These are phyloP conservation scores for Sipha flava DNA, from an alignment of 1,140 invertebrate genomes.

Conservation along the genomic window DNA sequence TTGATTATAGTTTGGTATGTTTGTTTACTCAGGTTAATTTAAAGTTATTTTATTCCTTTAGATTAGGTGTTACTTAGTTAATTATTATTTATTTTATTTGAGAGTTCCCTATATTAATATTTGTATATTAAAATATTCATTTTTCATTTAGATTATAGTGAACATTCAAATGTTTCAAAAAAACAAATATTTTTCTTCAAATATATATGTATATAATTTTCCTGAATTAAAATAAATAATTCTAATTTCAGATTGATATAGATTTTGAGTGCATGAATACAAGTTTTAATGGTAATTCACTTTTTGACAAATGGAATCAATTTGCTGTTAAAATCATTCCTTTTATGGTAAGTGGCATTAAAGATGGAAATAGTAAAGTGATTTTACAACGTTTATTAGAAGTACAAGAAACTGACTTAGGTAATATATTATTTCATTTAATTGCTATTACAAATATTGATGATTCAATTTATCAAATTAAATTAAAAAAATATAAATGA, in stretches of 20 bases:
- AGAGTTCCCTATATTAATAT: too few species aligned
- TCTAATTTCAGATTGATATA: conserved; percentile 13
- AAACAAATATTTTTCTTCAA: too few species aligned
- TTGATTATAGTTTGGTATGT: neutral
- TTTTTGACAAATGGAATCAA: neutral
- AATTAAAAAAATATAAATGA: neutral
- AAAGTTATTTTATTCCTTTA: too few species aligned
- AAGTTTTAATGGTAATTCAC: neutral
- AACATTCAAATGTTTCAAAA: too few species aligned
- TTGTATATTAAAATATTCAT: too few species aligned
- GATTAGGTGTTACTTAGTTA: too few species aligned
- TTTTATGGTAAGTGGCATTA: neutral
- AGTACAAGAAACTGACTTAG: neutral
- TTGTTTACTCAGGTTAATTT: neutral
- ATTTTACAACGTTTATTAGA: neutral
- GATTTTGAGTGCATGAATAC: neutral
- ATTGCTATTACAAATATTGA: too few species aligned
- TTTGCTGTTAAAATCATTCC: neutral
- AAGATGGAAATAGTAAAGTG: neutral
- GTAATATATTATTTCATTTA: neutral
- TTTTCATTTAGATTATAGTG: too few species aligned
- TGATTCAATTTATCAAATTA: neutral
- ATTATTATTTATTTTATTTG: too few species aligned
- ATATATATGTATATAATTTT: too few species aligned
- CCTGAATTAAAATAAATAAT: too few species aligned